Evolutionary conservation across 1,140 invertebrate genomes (phyloP).

Genomic region (Hermatobates lingyangjiaoensis): DNA sequence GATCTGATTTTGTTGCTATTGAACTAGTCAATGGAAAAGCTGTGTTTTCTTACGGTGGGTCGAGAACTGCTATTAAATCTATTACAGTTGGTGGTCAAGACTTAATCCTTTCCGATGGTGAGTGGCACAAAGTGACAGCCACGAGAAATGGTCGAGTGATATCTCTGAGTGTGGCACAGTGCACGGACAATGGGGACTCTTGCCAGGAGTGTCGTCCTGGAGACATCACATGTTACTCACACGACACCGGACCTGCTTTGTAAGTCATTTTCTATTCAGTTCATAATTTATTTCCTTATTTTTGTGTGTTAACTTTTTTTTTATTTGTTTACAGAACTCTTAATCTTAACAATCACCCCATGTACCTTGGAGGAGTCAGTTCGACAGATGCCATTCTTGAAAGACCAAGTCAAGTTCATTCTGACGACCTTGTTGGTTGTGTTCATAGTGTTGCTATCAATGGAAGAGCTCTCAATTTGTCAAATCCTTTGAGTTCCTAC

Average conservation of each 20-base stretch:
- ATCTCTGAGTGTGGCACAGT: slow-evolving; percentile 59
- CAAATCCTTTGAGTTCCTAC: slow-evolving; percentile 46
- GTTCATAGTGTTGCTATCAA: slow-evolving; percentile 77
- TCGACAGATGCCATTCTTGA: slow-evolving; percentile 68
- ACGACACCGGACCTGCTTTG: slow-evolving; percentile 68
- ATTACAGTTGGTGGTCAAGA: slow-evolving; percentile 40
- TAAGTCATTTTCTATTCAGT: slow-evolving; percentile 25
- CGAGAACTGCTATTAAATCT: slow-evolving; percentile 63
- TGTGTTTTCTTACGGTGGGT: slow-evolving; percentile 74
- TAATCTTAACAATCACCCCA: slow-evolving; percentile 76
- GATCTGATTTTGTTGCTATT: slow-evolving; percentile 81
- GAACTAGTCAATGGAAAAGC: slow-evolving; percentile 66
- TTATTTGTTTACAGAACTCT: slow-evolving; percentile 44
- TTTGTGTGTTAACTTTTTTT: slow-evolving; percentile 11
- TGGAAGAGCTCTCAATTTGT: slow-evolving; percentile 58
- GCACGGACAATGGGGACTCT: slow-evolving; percentile 62
- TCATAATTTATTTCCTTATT: not conserved
- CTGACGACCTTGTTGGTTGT: slow-evolving; percentile 84
- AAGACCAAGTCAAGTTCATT: slow-evolving; percentile 67
- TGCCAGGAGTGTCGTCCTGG: slow-evolving; percentile 70
- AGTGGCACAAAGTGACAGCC: slow-evolving; percentile 80
- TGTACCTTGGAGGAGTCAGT: slow-evolving; percentile 67
- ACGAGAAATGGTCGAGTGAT: slow-evolving; percentile 72
- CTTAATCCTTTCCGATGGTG: slow-evolving; percentile 52
- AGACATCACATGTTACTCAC: slow-evolving; percentile 58